Evolutionary conservation across 2,888 invertebrate genomes (phyloP).

Genomic region (Macropis europaea): DNA sequence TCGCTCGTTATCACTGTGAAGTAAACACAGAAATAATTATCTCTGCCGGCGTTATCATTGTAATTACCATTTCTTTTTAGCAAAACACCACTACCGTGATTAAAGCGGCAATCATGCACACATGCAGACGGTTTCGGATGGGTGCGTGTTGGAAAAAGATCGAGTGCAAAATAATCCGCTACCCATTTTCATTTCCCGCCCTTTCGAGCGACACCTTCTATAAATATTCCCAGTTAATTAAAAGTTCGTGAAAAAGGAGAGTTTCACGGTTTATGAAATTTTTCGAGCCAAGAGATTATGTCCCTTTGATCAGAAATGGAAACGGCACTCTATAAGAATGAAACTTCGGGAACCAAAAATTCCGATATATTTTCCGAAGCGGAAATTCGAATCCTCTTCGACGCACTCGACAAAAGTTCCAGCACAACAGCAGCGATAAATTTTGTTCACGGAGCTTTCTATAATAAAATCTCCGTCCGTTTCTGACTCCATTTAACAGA

Average conservation of each 20-base stretch:
- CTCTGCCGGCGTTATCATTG: not conserved
- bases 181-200: not conserved
- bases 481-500: too few relatives aligned
- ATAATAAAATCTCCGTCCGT: too few relatives aligned
- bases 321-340: not conserved
- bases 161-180: constrained; percentile 1
- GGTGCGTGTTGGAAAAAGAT: not conserved
- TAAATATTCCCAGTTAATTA: constrained; percentile 14
- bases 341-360: not conserved
- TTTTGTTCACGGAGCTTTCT: too few relatives aligned
- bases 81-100: constrained; percentile 15
- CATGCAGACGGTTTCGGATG: not conserved
- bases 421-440: too few relatives aligned
- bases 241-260: constrained; percentile 5
- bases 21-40: constrained; percentile 13
- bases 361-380: too few relatives aligned
- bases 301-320: not conserved
- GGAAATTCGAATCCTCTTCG: too few relatives aligned
- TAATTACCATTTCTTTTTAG: not conserved
- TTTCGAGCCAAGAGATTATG: not conserved
- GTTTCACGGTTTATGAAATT: constrained; percentile 14
- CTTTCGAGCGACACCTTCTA: not conserved
- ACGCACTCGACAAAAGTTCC: not conserved
- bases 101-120: not conserved
- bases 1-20: not conserved